These are phyloP conservation scores for Drosophila demipolita DNA, from an alignment of 2,888 invertebrate genomes.

Conservation along the genomic window DNA sequence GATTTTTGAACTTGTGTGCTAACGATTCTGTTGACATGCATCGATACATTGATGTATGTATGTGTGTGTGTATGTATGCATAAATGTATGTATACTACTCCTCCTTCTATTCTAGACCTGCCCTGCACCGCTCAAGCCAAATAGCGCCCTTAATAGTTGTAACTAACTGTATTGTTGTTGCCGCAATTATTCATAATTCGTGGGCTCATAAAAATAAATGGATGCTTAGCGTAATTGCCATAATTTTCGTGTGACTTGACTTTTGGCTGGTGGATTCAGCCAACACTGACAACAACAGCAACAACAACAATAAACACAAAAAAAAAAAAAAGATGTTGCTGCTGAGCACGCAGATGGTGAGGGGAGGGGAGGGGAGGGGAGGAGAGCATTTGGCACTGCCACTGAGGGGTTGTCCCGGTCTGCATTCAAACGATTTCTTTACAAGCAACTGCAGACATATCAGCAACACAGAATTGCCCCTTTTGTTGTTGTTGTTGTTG, in stretches of 20 bases:
- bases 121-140: neutral
- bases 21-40: conserved; percentile 59
- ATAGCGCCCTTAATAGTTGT: conserved; percentile 4
- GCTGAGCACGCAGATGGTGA: neutral
- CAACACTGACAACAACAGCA: conserved; percentile 10
- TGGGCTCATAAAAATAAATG: conserved; percentile 79
- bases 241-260: conserved; percentile 78
- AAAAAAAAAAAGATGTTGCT: conserved; percentile 1
- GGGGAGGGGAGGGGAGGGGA: neutral
- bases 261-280: conserved; percentile 41
- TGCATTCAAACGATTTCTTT: conserved; percentile 48
- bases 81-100: neutral
- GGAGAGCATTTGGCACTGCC: neutral
- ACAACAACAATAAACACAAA: conserved; percentile 10
- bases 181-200: conserved; percentile 77
- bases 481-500: neutral
- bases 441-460: conserved; percentile 33
- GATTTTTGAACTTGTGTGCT: conserved; percentile 60
- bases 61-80: neutral
- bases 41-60: conserved; percentile 4
- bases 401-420: conserved; percentile 42
- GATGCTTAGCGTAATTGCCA: conserved; percentile 79
- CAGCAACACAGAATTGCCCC: neutral
- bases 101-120: neutral
- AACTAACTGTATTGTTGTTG: conserved; percentile 35